A percentile compares a stretch with the other conserved stretches of the same genome.
These are phyloP conservation scores for Lamellibrachia columna DNA, from an alignment of 2,888 invertebrate species.

Conservation along the genomic window DNA sequence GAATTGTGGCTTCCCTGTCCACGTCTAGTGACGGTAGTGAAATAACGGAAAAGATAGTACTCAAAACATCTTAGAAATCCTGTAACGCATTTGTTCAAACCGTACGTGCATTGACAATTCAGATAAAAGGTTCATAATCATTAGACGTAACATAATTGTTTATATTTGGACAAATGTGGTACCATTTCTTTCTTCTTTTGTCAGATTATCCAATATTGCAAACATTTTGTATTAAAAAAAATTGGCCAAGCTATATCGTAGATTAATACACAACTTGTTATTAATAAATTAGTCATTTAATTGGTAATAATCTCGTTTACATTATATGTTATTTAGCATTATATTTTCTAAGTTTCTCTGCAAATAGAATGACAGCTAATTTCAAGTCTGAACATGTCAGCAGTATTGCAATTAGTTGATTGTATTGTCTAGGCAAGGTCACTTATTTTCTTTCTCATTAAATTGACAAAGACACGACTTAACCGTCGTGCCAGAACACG, in stretches of 20 bases:
- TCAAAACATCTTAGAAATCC: too few relatives aligned
- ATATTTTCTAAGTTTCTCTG: background rate
- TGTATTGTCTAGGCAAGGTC: background rate
- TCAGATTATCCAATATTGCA: too few relatives aligned
- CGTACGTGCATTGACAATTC: too few relatives aligned
- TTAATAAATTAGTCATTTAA: background rate
- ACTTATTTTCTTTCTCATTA: slow-evolving; percentile 9
- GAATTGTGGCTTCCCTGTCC: background rate
- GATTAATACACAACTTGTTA: too few relatives aligned
- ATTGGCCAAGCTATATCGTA: too few relatives aligned
- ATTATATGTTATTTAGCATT: background rate
- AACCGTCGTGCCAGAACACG: background rate
- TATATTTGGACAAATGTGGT: too few relatives aligned
- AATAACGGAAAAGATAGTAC: too few relatives aligned
- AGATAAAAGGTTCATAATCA: too few relatives aligned
- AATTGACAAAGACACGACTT: background rate
- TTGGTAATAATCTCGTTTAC: background rate
- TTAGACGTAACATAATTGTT: too few relatives aligned
- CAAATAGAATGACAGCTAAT: background rate
- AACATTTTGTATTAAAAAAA: too few relatives aligned
- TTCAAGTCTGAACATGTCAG: background rate
- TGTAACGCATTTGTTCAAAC: too few relatives aligned
- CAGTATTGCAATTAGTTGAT: background rate
- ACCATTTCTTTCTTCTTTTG: too few relatives aligned
- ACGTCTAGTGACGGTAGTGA: background rate